These are phyloP conservation scores for Netelia fuscicornis DNA, from an alignment of 2,888 invertebrate genomes.

Conservation along the genomic window DNA sequence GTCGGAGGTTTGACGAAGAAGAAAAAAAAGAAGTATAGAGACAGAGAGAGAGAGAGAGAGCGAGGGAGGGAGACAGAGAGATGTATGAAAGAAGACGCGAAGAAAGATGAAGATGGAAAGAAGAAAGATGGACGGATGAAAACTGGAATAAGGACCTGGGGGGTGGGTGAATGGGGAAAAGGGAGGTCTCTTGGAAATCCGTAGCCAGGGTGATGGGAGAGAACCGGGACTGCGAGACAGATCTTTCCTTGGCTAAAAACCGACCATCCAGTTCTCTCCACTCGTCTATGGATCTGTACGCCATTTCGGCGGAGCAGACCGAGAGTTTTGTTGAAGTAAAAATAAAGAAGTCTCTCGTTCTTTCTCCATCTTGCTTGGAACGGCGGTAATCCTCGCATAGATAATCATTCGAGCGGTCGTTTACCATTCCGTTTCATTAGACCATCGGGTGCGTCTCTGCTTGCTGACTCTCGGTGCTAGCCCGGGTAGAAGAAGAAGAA, in stretches of 20 bases:
- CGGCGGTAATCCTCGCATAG: constrained; percentile 63
- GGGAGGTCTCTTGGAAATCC: constrained; percentile 41
- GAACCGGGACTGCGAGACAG: constrained; percentile 18
- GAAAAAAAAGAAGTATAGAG: constrained; percentile 22
- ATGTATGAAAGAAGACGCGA: constrained; percentile 13
- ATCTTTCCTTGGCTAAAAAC: constrained; percentile 47
- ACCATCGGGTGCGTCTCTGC: constrained; percentile 60
- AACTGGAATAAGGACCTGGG: constrained; percentile 28
- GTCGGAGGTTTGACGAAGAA: constrained; percentile 45
- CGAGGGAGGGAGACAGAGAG: background rate
- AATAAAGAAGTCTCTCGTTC: constrained; percentile 9
- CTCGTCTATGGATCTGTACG: constrained; percentile 10
- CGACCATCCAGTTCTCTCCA: constrained; percentile 4
- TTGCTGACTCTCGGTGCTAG: constrained; percentile 6
- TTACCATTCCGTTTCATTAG: constrained; percentile 69
- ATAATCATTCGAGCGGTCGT: constrained; percentile 65
- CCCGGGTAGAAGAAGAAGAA: constrained; percentile 17
- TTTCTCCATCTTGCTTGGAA: constrained; percentile 13
- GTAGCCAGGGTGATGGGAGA: background rate
- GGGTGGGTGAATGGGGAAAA: background rate
- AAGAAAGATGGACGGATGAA: constrained; percentile 43
- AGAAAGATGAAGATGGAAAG: constrained; percentile 44
- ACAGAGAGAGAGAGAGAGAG: constrained; percentile 11
- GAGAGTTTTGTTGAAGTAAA: constrained; percentile 28
- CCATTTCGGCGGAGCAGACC: background rate